phyloP scores from a whole-genome alignment of 1,140 invertebrate genomes.

The Listronotus bonariensis region DNA sequence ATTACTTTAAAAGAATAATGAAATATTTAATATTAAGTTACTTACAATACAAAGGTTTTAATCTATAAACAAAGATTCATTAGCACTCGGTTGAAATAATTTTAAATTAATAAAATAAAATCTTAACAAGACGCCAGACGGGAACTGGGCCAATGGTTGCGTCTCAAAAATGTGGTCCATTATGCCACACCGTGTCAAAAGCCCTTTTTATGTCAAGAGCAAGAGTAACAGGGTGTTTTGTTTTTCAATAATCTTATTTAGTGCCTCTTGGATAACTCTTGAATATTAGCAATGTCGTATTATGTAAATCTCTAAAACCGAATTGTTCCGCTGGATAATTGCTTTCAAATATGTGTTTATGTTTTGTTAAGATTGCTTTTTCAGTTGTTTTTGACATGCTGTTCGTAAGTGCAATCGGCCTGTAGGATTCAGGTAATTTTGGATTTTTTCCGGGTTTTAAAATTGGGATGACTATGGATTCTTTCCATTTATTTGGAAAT shows the following conservation, averaged over 20 bases:
- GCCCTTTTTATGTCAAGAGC: slow-evolving; percentile 50
- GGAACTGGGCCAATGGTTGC: too few species aligned
- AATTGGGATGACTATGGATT: slow-evolving; percentile 46
- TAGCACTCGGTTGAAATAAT: too few species aligned
- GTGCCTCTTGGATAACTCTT: neutral
- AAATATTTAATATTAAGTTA: too few species aligned
- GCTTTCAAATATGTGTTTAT: neutral
- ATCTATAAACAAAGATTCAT: slow-evolving; percentile 49
- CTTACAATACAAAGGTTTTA: too few species aligned
- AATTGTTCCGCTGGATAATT: slow-evolving; percentile 48
- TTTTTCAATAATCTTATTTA: slow-evolving; percentile 16
- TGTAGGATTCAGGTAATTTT: slow-evolving; percentile 40
- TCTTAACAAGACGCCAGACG: too few species aligned
- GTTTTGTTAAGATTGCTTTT: slow-evolving; percentile 39
- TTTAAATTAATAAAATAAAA: too few species aligned
- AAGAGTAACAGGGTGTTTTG: slow-evolving; percentile 38
- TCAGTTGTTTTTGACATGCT: slow-evolving; percentile 48
- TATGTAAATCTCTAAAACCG: slow-evolving; percentile 21
- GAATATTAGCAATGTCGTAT: slow-evolving; percentile 29
- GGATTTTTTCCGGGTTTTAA: slow-evolving; percentile 49
- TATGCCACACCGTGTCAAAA: slow-evolving; percentile 51
- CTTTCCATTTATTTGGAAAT: slow-evolving; percentile 49
- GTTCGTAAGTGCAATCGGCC: slow-evolving; percentile 52
- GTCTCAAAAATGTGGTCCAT: too few species aligned
- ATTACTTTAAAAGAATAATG: too few species aligned